phyloP scores from a whole-genome alignment of 1,140 invertebrate species.

The Ostrea denselamellosa region DNA sequence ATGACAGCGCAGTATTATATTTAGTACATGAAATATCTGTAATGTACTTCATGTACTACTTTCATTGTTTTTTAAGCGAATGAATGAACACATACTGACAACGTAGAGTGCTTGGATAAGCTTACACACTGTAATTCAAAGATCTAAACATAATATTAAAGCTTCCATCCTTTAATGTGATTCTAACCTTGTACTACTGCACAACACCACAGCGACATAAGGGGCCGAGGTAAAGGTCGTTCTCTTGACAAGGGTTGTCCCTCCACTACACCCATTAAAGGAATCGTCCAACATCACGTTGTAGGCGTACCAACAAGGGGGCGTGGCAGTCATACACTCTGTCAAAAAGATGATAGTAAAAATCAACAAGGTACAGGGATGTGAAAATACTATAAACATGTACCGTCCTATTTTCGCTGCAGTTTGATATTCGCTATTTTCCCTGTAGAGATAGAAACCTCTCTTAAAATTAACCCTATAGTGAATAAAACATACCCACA shows the following conservation, averaged over 20 bases:
- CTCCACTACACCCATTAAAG: background rate
- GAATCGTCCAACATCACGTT: background rate
- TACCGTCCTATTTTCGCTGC: background rate
- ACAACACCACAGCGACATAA: background rate
- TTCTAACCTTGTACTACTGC: background rate
- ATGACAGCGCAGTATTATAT: too few relatives aligned
- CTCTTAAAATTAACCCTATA: too few relatives aligned
- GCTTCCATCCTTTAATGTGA: background rate
- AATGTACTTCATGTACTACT: too few relatives aligned
- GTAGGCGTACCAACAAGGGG: constrained; percentile 22
- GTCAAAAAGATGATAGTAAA: background rate
- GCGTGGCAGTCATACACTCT: background rate
- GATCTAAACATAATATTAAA: too few relatives aligned
- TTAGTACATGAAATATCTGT: too few relatives aligned
- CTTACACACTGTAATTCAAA: too few relatives aligned
- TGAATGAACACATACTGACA: too few relatives aligned
- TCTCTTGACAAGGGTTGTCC: background rate
- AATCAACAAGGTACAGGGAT: background rate
- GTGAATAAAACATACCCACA: too few relatives aligned
- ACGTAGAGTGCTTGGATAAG: too few relatives aligned
- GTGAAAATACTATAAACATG: background rate
- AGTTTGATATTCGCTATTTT: too few relatives aligned
- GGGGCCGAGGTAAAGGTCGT: background rate
- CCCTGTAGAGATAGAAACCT: too few relatives aligned
- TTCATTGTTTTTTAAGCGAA: too few relatives aligned